Evolutionary conservation across 1,140 invertebrate genomes (phyloP).

Genomic region (Drosophila arawakana): DNA sequence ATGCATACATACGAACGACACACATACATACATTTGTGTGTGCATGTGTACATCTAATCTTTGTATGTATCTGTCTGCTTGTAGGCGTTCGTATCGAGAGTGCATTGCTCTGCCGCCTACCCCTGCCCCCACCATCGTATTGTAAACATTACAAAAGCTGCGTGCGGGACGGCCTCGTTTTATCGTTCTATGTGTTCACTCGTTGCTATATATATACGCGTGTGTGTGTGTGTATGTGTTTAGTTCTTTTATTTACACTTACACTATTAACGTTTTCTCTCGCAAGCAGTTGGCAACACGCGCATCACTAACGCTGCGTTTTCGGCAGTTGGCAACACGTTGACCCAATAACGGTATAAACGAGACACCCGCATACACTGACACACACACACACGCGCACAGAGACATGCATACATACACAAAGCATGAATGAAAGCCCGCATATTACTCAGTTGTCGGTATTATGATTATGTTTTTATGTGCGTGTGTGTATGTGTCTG

Average conservation of each 20-base stretch:
- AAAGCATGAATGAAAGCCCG: slow-evolving; percentile 68
- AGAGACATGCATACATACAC: slow-evolving; percentile 3
- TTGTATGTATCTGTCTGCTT: slow-evolving; percentile 46
- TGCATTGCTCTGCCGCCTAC: slow-evolving; percentile 69
- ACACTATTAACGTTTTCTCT: slow-evolving; percentile 59
- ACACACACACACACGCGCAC: slow-evolving; percentile 14
- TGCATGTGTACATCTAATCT: slow-evolving; percentile 47
- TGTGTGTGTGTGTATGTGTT: slow-evolving; percentile 40
- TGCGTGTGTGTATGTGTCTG: not conserved
- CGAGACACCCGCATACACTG: slow-evolving; percentile 40
- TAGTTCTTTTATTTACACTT: slow-evolving; percentile 56
- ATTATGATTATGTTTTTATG: slow-evolving; percentile 39
- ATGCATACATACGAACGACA: slow-evolving; percentile 22
- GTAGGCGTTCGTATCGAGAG: slow-evolving; percentile 58
- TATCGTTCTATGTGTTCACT: slow-evolving; percentile 37
- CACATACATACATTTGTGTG: not conserved
- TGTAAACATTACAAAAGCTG: slow-evolving; percentile 73
- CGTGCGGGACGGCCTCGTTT: slow-evolving; percentile 71
- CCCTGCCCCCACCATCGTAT: slow-evolving; percentile 42
- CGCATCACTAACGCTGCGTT: slow-evolving; percentile 37
- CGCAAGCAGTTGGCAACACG: slow-evolving; percentile 44
- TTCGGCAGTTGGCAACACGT: slow-evolving; percentile 71
- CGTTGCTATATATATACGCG: not conserved
- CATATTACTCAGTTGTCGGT: slow-evolving; percentile 40
- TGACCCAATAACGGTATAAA: slow-evolving; percentile 74